Conservation (phyloP, 2,888 invertebrate species). For the Leucophenga maculata region DNA sequence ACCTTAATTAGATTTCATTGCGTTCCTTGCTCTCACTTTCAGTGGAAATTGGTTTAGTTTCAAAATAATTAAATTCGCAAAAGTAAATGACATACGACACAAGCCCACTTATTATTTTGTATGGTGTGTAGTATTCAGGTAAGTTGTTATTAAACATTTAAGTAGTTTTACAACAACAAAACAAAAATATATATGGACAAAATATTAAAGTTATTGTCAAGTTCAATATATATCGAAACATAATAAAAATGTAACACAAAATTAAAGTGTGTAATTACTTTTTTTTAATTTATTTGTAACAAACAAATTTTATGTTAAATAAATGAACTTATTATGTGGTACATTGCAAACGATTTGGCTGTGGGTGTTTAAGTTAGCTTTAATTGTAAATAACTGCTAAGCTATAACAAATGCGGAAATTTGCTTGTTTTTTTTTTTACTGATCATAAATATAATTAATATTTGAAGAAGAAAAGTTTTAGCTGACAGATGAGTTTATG, state of each 20-base stretch:
- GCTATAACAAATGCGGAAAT: conserved; percentile 12
- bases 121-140: neutral
- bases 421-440: conserved; percentile 51
- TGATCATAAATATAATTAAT: conserved; percentile 13
- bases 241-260: conserved; percentile 51
- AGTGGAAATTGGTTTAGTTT: no score
- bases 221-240: conserved; percentile 4
- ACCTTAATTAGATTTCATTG: no score
- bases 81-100: no score
- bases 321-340: neutral
- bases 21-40: no score
- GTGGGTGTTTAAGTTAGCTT: conserved; percentile 1
- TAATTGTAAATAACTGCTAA: neutral
- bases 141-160: neutral
- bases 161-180: neutral
- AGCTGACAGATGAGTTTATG: conserved; percentile 43
- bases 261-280: conserved; percentile 59
- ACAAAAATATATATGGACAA: neutral
- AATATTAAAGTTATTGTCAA: neutral
- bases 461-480: conserved; percentile 15
- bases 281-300: conserved; percentile 14
- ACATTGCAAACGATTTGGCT: neutral
- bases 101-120: neutral
- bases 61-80: no score
- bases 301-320: no score